phyloP scores from a whole-genome alignment of 2,797 vertebrate species.

The Micropoecilia bifurca region DNA sequence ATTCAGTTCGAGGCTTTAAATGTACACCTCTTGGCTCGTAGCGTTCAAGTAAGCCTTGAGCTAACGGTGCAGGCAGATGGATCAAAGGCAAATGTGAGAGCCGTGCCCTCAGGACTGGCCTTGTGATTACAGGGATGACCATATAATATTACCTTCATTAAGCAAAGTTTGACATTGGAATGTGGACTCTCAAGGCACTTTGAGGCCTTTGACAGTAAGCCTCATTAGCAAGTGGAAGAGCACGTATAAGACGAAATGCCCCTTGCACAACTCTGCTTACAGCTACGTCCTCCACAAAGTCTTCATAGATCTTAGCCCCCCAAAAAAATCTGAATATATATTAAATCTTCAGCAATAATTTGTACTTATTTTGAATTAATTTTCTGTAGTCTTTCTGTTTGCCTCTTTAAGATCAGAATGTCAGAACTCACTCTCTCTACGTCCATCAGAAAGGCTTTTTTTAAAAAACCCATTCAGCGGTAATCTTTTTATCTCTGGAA shows the following conservation, averaged over 20 bases:
- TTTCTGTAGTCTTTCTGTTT: not conserved
- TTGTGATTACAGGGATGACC: conserved; percentile 55
- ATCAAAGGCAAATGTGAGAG: conserved; percentile 46
- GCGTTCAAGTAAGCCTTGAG: conserved; percentile 23
- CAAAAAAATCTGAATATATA: not conserved
- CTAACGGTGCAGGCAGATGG: conserved; percentile 40
- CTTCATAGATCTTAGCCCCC: not conserved
- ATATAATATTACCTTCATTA: conserved; percentile 61
- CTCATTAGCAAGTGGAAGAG: conserved; percentile 45
- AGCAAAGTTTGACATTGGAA: conserved; percentile 58
- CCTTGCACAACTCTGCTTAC: conserved; percentile 12
- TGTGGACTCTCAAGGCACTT: conserved; percentile 44
- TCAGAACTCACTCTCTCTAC: not conserved
- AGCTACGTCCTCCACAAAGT: conserved; percentile 6
- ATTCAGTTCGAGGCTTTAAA: conserved; percentile 34
- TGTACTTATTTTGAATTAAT: not conserved
- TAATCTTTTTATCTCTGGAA: not conserved
- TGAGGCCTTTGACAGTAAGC: conserved; percentile 42
- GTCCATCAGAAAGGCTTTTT: not conserved
- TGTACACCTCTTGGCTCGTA: conserved; percentile 10
- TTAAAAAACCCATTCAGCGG: not conserved
- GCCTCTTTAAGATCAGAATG: not conserved
- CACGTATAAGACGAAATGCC: conserved; percentile 20
- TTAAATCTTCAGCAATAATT: not conserved
- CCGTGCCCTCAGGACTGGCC: conserved; percentile 59